These are phyloP conservation scores for Molorchus minor DNA, from an alignment of 2,888 invertebrate genomes.

Conservation along the genomic window DNA sequence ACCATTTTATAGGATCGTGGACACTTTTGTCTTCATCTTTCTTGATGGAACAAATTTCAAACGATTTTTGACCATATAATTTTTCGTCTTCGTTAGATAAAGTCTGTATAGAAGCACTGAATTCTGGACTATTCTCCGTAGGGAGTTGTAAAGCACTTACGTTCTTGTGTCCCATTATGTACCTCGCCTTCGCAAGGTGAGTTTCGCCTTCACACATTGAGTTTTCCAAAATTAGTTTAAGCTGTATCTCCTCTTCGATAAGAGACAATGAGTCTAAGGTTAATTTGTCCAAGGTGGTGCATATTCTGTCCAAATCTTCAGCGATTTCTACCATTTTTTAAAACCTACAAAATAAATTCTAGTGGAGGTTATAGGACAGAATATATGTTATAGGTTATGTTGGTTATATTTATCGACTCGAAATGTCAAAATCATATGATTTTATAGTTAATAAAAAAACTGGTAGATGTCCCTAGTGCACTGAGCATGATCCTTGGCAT, in stretches of 20 bases:
- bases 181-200: slow-evolving; percentile 79
- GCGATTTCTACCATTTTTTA: slow-evolving; percentile 36
- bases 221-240: slow-evolving; percentile 75
- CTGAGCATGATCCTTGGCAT: too few species aligned
- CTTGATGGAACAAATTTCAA: slow-evolving; percentile 55
- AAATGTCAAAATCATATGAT: too few species aligned
- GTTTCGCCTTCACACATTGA: slow-evolving; percentile 75
- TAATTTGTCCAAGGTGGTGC: slow-evolving; percentile 73
- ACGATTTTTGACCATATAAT: slow-evolving; percentile 44
- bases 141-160: slow-evolving; percentile 78
- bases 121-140: slow-evolving; percentile 68
- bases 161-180: slow-evolving; percentile 79
- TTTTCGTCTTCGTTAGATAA: slow-evolving; percentile 55
- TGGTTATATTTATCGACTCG: too few species aligned
- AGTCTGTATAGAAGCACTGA: slow-evolving; percentile 62
- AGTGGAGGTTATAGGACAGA: too few species aligned
- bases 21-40: slow-evolving; percentile 55
- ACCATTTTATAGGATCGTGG: slow-evolving; percentile 83
- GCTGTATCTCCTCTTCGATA: slow-evolving; percentile 76
- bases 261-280: slow-evolving; percentile 75
- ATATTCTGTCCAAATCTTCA: slow-evolving; percentile 62
- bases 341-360: too few species aligned
- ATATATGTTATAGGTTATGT: too few species aligned
- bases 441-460: too few species aligned
- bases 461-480: too few species aligned